phyloP scores from a whole-genome alignment of 2,888 invertebrate genomes.

The Gandaritis pyraliata region DNA sequence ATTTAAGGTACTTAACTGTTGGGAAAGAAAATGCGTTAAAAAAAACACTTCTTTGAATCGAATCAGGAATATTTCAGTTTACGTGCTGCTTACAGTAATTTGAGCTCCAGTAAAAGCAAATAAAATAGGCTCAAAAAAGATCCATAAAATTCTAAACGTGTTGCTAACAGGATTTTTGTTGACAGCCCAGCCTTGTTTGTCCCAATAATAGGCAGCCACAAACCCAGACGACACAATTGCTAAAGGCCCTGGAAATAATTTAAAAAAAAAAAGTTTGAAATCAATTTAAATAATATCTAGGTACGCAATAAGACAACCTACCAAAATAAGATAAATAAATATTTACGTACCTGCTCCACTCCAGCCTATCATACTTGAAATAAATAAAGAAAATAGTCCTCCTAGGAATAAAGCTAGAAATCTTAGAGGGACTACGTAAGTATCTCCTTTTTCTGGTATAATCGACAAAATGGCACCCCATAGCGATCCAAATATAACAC shows the following conservation, averaged over 20 bases:
- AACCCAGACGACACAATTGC: conserved; percentile 90
- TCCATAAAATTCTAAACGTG: conserved; percentile 92
- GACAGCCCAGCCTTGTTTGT: conserved; percentile 89
- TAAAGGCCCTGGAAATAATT: conserved; percentile 83
- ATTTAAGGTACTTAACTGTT: conserved; percentile 84
- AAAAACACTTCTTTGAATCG: neutral
- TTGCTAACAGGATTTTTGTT: conserved; percentile 91
- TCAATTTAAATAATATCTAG: too few relatives aligned
- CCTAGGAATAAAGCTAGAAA: conserved; percentile 89
- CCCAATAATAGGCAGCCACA: conserved; percentile 88
- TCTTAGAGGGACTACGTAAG: conserved; percentile 87
- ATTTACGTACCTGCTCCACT: conserved; percentile 79
- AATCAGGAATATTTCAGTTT: neutral
- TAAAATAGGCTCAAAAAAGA: conserved; percentile 93
- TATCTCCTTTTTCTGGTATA: conserved; percentile 89
- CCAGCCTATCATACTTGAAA: conserved; percentile 88
- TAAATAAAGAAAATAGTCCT: conserved; percentile 90
- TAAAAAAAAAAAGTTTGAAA: neutral
- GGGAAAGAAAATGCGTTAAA: conserved; percentile 11
- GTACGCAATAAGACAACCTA: neutral
- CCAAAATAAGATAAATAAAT: neutral
- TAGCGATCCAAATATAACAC: conserved; percentile 88
- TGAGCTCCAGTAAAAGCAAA: conserved; percentile 95
- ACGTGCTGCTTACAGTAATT: conserved; percentile 85
- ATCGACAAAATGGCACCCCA: conserved; percentile 89